These are phyloP conservation scores for Meteorus colon DNA, from an alignment of 2,888 invertebrate genomes.

Conservation along the genomic window DNA sequence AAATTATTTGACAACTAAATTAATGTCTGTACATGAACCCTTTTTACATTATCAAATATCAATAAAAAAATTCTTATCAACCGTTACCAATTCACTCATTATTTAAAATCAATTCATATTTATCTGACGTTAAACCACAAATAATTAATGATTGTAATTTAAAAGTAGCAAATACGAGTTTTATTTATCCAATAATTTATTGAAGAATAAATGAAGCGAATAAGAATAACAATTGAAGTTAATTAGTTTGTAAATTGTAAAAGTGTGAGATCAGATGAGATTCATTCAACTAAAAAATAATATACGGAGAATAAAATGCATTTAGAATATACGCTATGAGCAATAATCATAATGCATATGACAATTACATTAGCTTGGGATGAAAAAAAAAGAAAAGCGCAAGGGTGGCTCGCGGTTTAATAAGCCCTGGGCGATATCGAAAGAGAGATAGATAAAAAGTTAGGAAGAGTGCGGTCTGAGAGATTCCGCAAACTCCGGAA, in stretches of 20 bases:
- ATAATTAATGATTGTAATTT: no score
- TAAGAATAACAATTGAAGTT: not conserved
- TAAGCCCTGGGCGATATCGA: constrained; percentile 47
- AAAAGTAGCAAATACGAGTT: not conserved
- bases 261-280: constrained; percentile 4
- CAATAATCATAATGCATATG: constrained; percentile 52
- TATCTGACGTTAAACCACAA: no score
- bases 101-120: no score
- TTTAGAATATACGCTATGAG: constrained; percentile 29
- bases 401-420: constrained; percentile 48
- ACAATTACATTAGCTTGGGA: constrained; percentile 50
- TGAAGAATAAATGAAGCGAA: no score
- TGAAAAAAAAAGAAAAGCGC: constrained; percentile 20
- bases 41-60: no score
- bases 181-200: not conserved
- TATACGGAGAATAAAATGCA: constrained; percentile 24
- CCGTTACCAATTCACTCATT: no score
- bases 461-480: not conserved
- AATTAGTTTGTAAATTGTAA: not conserved
- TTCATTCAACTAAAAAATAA: constrained; percentile 26
- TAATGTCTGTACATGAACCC: no score
- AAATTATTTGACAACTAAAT: no score
- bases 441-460: not conserved
- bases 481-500: not conserved
- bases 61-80: no score